A percentile compares a stretch with the other conserved stretches of the same genome.
Conservation (phyloP, 2,113 vertebrate species). For the Barnardius zonarius region DNA sequence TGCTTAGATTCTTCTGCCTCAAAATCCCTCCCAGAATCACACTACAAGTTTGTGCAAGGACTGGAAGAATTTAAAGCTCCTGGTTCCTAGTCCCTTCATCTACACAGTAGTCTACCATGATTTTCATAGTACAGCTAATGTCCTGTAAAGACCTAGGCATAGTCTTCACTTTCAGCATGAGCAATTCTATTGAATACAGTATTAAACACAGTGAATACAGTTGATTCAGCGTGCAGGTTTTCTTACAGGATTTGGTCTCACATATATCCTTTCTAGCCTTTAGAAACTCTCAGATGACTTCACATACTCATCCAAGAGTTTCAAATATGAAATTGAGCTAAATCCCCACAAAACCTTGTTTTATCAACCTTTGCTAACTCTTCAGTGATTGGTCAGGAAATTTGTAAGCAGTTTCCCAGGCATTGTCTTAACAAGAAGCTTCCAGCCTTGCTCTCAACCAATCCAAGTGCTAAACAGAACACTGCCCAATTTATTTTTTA, state of each 20-base stretch:
- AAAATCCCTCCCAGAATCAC: neutral
- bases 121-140: neutral
- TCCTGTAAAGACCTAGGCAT: neutral
- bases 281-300: slow-evolving; percentile 7
- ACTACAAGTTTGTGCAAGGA: neutral
- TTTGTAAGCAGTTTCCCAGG: neutral
- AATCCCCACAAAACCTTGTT: neutral
- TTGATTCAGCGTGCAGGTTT: neutral
- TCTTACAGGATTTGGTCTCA: neutral
- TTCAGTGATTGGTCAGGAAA: neutral
- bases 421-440: slow-evolving; percentile 8
- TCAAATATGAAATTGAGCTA: slow-evolving; percentile 41
- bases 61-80: neutral
- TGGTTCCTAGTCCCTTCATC: neutral
- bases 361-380: neutral
- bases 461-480: slow-evolving; percentile 33
- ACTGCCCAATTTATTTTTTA: slow-evolving; percentile 66
- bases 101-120: neutral
- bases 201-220: neutral
- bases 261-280: neutral
- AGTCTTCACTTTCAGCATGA: slow-evolving; percentile 26
- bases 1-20: neutral
- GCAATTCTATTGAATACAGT: neutral
- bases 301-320: neutral
- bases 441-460: slow-evolving; percentile 19